Evolutionary conservation across 2,888 invertebrate genomes (phyloP), one percentile per base, ranked within the genome.

Genomic region (Caenorhabditis uteleia): DNA sequence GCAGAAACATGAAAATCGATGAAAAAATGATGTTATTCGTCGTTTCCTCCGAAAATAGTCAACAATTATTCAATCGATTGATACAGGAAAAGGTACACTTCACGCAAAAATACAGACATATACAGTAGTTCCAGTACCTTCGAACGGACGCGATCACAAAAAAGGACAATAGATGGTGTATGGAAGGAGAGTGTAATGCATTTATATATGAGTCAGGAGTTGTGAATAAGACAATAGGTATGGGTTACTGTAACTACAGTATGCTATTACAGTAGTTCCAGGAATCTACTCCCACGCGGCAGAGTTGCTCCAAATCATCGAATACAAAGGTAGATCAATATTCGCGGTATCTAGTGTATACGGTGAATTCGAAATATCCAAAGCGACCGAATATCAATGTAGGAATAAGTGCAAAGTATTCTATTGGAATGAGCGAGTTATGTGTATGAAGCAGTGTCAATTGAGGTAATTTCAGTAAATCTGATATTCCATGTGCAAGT

Each of bases 151-250:
- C 44, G 1, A 39, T 61, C 8, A 23, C 45, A 2, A 27, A 40
- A 48, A 12, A 21, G 3, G 47, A 49, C 12, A 50, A 60, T 34
- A 29, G 51, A 25, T 71, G 65, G 65, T 71, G 71, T 51, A 8
- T 48, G n/a, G 71, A 68, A 27, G 68, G 68, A 20, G 71, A 71
- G 42, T 71, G 71, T 33, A 71, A 64, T 29, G 65, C 59, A 4
- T 62, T 68, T 26, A 34, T 64, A 2, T 51, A 57, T 33, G 56
- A 57, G 20, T 57, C 64, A 1, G 36, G 23, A 3, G 42, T 49
- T 5, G 44, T 53, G 6, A 71, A 71, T 26, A 25, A 21, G 21
- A 60, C 64, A 1, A 40, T 50, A 12, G 71, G 71, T 68, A 10
- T 3, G 26, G 10, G n/a, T n/a, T n/a, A n/a, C n/a, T n/a, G n/a